Base-by-base conservation (phyloP, 2,113 vertebrate genomes). In the Lamprotornis superbus region DNA sequence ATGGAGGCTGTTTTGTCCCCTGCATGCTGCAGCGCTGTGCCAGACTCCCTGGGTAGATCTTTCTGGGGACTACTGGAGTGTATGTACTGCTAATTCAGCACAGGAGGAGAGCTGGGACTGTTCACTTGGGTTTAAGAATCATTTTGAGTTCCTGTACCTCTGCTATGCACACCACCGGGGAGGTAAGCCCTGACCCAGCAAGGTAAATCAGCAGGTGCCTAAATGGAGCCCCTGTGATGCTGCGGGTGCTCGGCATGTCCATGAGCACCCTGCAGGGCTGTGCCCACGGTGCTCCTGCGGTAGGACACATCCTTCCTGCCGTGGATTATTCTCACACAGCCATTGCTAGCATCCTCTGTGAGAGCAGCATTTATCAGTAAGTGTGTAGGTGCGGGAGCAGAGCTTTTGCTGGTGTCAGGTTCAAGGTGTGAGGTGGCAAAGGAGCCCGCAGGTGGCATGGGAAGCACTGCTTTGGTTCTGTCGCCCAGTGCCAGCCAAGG, bases 311-410 rank as follows among this genome's bases (percentile, higher is more conserved):
- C 27, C n/a, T 42, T 31, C 4, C 49, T 46, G 28, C 5, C 8
- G 1, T 0, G 28, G 37, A 14, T 68, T 21, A 19, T 15, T 22
- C 9, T 35, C 52, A 24, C 4, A 1, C 1, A 27, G 33, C 6
- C 20, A 3, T 4, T 18, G 22, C 30, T 47, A 8, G 44, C 47
- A 1, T 3, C 33, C 53, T 25, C 33, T 14, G n/a, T 0, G 40
- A 44, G 39, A 10, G 44, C 40, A 39, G 46, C 2, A 0, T 2
- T 11, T 10, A 39, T 11, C 14, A 37, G 2, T 7, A 11, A 22
- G 10, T 1, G 1, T 1, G 22, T 19, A 30, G 1, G 3, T 1
- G 9, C 1, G 0, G 39, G 19, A 35, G 33, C 28, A 4, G 20
- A 40, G 21, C 42, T 90, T 57, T 14, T 3, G 17, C 53, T 40